A percentile compares a stretch with the other conserved stretches of the same genome.
Conservation (phyloP, 2,797 vertebrate genomes). For the Remorina albescens region DNA sequence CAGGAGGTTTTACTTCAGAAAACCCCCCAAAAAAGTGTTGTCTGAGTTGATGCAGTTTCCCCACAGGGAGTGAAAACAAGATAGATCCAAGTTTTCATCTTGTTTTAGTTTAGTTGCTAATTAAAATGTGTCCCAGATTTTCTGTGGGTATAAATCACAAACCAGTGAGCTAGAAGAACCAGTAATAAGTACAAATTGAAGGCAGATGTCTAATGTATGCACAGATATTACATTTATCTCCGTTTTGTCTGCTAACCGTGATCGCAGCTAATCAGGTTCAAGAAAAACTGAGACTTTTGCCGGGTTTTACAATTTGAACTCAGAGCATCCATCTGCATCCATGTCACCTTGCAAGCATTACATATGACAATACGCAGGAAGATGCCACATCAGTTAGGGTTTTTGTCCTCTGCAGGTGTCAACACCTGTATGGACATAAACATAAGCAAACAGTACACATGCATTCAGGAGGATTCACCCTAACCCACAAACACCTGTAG, state of each 20-base stretch:
- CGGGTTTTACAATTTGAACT: conserved; percentile 44
- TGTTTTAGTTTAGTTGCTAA: conserved; percentile 31
- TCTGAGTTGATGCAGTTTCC: conserved; percentile 12
- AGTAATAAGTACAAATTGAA: conserved; percentile 50
- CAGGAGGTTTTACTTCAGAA: conserved; percentile 1
- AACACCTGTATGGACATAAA: conserved; percentile 18
- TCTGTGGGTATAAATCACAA: conserved; percentile 45
- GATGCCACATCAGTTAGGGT: conserved; percentile 4
- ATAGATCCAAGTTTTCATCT: conserved; percentile 1
- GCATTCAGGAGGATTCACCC: conserved; percentile 3
- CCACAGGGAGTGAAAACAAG: conserved; percentile 6
- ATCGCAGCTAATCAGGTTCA: conserved; percentile 18
- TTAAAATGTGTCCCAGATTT: conserved; percentile 43
- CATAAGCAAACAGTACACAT: conserved; percentile 17
- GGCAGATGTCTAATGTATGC: conserved; percentile 66
- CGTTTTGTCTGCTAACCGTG: conserved; percentile 40
- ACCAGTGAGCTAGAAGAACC: conserved; percentile 36
- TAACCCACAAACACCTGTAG: conserved; percentile 62
- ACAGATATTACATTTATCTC: conserved; percentile 42
- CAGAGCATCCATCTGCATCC: conserved; percentile 26
- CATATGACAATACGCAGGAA: conserved; percentile 37
- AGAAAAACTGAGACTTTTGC: not conserved
- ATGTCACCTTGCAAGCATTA: conserved; percentile 29
- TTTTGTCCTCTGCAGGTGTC: conserved; percentile 17
- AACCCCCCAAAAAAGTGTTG: not conserved